Conservation (phyloP, 1,140 invertebrate genomes). For the Ericerus pela region DNA sequence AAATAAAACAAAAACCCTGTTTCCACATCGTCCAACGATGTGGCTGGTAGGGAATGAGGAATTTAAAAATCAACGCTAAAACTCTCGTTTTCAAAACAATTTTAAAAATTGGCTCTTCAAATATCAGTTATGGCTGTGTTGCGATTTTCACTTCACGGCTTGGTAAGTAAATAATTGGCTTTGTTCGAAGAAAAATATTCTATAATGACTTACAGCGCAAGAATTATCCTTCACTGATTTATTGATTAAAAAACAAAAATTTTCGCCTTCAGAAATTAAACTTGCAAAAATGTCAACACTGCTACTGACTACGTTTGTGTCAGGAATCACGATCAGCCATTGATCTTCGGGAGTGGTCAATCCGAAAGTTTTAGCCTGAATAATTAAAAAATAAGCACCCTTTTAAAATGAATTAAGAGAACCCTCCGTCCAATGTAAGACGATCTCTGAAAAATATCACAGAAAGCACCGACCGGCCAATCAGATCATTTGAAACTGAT, state of each 20-base stretch:
- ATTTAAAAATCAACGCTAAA: too few species aligned
- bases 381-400: conserved; percentile 19
- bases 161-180: neutral
- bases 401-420: too few species aligned
- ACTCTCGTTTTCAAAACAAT: too few species aligned
- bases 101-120: neutral
- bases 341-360: conserved; percentile 54
- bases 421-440: too few species aligned
- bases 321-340: conserved; percentile 62
- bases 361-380: conserved; percentile 41
- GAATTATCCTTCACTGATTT: conserved; percentile 35
- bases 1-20: too few species aligned
- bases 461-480: too few species aligned
- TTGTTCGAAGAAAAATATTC: neutral
- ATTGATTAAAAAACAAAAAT: conserved; percentile 66
- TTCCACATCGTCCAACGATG: too few species aligned
- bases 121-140: neutral
- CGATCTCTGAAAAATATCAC: too few species aligned
- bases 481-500: too few species aligned
- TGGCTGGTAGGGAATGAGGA: too few species aligned
- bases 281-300: conserved; percentile 37
- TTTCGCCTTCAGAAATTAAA: conserved; percentile 56
- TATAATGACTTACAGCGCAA: conserved; percentile 37
- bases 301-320: conserved; percentile 36
- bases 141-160: neutral